phyloP scores from a whole-genome alignment of 2,113 vertebrate species.

The Neogale vison region DNA sequence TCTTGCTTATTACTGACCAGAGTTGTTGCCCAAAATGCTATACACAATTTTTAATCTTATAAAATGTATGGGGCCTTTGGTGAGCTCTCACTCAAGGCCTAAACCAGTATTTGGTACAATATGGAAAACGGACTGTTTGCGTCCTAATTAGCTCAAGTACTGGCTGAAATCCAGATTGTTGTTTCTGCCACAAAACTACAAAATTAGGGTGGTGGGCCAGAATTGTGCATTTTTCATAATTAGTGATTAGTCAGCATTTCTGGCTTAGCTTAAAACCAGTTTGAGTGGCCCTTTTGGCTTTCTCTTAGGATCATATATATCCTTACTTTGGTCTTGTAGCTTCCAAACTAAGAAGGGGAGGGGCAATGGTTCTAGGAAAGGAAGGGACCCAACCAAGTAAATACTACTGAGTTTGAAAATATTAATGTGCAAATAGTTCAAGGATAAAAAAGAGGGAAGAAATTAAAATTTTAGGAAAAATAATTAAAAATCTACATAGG shows the following conservation, averaged over 20 bases:
- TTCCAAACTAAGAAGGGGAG: background rate
- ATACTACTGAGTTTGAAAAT: background rate
- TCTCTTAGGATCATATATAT: background rate
- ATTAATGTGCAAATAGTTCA: background rate
- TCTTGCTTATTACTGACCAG: background rate
- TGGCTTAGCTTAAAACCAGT: background rate
- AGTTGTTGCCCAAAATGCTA: background rate
- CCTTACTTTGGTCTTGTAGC: background rate
- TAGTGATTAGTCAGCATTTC: background rate
- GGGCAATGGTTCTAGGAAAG: fast-evolving
- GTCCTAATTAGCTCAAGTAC: background rate
- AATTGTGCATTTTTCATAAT: background rate
- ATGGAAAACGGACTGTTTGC: background rate
- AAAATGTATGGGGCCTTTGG: background rate
- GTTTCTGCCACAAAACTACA: background rate
- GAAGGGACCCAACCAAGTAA: background rate
- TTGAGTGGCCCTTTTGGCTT: background rate
- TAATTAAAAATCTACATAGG: background rate
- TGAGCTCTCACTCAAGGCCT: background rate
- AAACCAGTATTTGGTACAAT: background rate
- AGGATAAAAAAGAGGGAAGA: background rate
- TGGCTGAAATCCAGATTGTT: background rate
- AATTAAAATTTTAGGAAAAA: background rate
- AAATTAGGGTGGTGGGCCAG: background rate
- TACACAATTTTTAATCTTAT: background rate